Base-by-base conservation (phyloP, 23 tunicate species). In the Trididemnum miniatum region DNA sequence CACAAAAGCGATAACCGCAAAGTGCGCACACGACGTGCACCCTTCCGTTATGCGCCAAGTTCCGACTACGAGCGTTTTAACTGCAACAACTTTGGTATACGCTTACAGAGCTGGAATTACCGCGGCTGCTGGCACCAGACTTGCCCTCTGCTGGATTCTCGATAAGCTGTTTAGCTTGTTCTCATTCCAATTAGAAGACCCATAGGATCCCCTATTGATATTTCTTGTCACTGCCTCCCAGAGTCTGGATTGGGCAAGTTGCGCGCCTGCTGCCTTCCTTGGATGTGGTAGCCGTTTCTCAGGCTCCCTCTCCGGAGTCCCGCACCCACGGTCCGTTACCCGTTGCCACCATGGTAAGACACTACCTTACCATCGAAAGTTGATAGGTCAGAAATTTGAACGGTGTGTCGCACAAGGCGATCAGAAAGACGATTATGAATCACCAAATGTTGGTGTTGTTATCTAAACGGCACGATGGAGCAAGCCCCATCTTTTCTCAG, bases 41-140 rank as follows among this genome's bases (percentile, higher is more conserved):
- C 39, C 35, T 1, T 29, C 86, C 79, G n/a, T 31, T 20, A 20
- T 27, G 22, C 7, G 60, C 67, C 81, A n/a, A 79, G 25, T 72
- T 72, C 82, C 85, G 72, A 78, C 82, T 78, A 76, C 84, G 84
- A 52, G 87, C 82, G 76, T 83, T 83, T 83, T 39, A 83, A 83
- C 82, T 82, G 82, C 87, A 75, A 83, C 87, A 83, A 72, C 86
- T 72, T 82, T 24, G 67, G 51, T 28, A 82, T 71, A 82, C 86
- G 72, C 80, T 82, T 26, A 81, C 79, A 85, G 88, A 84, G 88
- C 88, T 85, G 89, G 89, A 85, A 81, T 85, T 85, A 85, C 86
- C 87, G 91, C 91, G 91, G 91, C 91, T 86, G 87, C 87, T 86
- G 87, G 81, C 91, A 86, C n/a, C n/a, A n/a, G n/a, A n/a, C n/a